These are phyloP conservation scores for Brachyrhaphis roseni DNA, from an alignment of 2,797 vertebrate genomes.

Conservation along the genomic window DNA sequence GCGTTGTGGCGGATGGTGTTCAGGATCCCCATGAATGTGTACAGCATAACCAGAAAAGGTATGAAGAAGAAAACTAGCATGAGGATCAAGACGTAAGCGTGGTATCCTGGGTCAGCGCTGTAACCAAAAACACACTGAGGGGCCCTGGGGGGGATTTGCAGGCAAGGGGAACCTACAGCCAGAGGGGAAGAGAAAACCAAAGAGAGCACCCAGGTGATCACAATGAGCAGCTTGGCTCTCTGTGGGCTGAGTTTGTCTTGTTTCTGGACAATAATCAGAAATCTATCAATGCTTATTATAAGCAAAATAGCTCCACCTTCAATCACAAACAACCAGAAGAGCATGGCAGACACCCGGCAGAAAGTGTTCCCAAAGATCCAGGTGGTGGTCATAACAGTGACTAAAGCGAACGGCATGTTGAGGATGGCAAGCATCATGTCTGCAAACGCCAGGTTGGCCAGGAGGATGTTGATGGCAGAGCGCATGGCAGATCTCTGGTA, in stretches of 20 bases:
- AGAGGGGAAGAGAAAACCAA: conserved; percentile 91
- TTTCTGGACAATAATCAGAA: conserved; percentile 97
- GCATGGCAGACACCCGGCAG: conserved; percentile 93
- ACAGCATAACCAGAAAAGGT: conserved; percentile 93
- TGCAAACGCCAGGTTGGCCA: conserved; percentile 95
- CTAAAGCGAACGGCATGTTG: conserved; percentile 95
- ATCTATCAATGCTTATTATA: conserved; percentile 97
- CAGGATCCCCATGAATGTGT: conserved; percentile 95
- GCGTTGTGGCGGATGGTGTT: conserved; percentile 96
- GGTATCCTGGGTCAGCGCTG: conserved; percentile 86
- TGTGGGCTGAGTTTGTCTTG: conserved; percentile 95
- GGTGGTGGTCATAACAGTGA: conserved; percentile 88
- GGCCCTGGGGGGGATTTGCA: conserved; percentile 90
- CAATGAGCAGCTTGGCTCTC: conserved; percentile 91
- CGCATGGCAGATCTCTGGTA: conserved; percentile 98
- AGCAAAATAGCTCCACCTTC: conserved; percentile 95
- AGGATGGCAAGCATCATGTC: conserved; percentile 95
- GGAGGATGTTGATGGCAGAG: conserved; percentile 97
- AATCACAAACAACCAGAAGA: conserved; percentile 96
- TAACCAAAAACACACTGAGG: conserved; percentile 97
- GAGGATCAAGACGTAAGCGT: conserved; percentile 89
- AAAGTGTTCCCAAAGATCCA: conserved; percentile 95
- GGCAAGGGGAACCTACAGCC: conserved; percentile 87
- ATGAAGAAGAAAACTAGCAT: conserved; percentile 92
- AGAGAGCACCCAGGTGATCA: conserved; percentile 90